Percentiles rank a stretch among this genome's conserved stretches.
phyloP scores from a whole-genome alignment of 2,113 vertebrate genomes.

The Scatophagus argus region DNA sequence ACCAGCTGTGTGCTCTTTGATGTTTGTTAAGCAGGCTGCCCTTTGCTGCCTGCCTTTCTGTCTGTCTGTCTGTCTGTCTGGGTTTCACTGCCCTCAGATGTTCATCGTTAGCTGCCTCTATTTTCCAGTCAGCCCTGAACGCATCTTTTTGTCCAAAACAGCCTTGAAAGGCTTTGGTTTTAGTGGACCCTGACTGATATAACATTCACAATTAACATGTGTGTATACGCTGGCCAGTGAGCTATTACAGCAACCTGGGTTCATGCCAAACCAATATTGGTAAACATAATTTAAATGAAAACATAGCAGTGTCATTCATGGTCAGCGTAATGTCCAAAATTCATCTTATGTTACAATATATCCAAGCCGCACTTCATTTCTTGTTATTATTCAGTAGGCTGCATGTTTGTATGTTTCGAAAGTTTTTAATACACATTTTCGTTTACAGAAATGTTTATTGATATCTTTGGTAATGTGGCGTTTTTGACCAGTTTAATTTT shows the following conservation, averaged over 20 bases:
- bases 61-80: slow-evolving; percentile 24
- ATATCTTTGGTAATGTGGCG: background rate
- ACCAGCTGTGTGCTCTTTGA: slow-evolving; percentile 71
- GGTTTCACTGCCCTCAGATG: slow-evolving; percentile 59
- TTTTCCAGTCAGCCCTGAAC: slow-evolving; percentile 17
- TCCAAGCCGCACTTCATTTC: background rate
- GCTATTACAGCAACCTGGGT: background rate
- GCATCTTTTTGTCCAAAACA: background rate
- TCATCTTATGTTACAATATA: background rate
- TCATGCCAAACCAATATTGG: background rate
- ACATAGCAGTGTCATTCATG: too few relatives aligned
- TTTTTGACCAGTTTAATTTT: background rate
- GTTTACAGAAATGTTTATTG: background rate
- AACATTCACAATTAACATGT: background rate
- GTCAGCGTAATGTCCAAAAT: background rate
- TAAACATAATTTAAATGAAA: background rate
- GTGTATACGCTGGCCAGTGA: background rate
- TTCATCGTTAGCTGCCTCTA: slow-evolving; percentile 29
- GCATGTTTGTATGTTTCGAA: background rate
- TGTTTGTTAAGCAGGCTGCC: slow-evolving; percentile 68
- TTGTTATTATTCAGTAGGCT: too few relatives aligned
- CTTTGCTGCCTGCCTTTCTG: slow-evolving; percentile 60
- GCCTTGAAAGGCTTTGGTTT: background rate
- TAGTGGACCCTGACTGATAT: too few relatives aligned
- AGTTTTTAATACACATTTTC: background rate